These are phyloP conservation scores for Mythimna loreyi DNA, from an alignment of 2,888 invertebrate species.

Conservation along the genomic window DNA sequence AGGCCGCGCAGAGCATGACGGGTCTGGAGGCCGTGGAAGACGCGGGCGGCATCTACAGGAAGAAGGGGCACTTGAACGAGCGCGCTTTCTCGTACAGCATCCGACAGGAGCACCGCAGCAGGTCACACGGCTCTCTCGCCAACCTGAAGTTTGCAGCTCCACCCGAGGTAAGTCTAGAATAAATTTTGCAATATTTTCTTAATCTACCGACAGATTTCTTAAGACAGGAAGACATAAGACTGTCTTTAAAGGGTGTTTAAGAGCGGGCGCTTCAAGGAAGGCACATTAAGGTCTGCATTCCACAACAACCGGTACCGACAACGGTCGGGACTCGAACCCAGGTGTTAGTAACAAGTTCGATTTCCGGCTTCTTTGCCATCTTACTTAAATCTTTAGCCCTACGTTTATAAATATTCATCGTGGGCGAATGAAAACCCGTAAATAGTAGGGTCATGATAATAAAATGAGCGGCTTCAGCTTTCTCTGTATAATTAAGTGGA, in stretches of 20 bases:
- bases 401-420: conserved; percentile 46
- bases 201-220: background rate
- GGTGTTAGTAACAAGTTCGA: conserved; percentile 35
- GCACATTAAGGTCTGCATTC: conserved; percentile 56
- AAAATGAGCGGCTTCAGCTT: conserved; percentile 45
- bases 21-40: conserved; percentile 92
- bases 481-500: conserved; percentile 50
- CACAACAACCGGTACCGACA: conserved; percentile 48
- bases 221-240: background rate
- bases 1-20: conserved; percentile 93
- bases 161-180: conserved; percentile 83
- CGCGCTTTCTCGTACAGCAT: conserved; percentile 98
- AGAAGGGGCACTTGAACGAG: conserved; percentile 98
- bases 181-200: conserved; percentile 14
- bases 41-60: conserved; percentile 94
- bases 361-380: conserved; percentile 46
- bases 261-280: conserved; percentile 50
- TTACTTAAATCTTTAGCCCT: conserved; percentile 20
- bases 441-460: conserved; percentile 56
- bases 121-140: conserved; percentile 97
- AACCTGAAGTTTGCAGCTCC: conserved; percentile 97
- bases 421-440: conserved; percentile 27
- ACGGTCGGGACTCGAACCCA: conserved; percentile 30
- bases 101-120: conserved; percentile 97
- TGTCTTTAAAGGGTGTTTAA: conserved; percentile 20